Evolutionary conservation across 2,888 invertebrate genomes (phyloP).

Genomic region (Plebejus melissa): DNA sequence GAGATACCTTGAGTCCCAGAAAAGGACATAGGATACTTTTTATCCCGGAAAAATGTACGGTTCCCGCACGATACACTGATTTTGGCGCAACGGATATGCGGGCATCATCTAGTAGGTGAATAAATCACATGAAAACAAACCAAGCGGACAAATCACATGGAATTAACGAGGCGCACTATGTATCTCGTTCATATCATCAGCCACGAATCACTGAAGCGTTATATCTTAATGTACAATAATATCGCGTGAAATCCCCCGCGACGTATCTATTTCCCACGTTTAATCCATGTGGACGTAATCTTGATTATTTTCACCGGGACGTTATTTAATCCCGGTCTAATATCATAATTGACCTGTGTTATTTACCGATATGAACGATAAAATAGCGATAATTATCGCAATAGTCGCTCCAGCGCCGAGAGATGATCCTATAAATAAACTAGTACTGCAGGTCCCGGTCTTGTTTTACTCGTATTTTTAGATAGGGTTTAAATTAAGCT

Average conservation of each 20-base stretch:
- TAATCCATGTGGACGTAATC: conserved; percentile 31
- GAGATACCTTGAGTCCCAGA: too few species aligned
- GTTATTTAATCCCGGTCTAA: conserved; percentile 35
- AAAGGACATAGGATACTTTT: too few species aligned
- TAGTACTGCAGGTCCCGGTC: conserved; percentile 34
- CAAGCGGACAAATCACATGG: conserved; percentile 15
- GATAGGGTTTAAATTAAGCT: conserved; percentile 36
- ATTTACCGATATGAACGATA: conserved; percentile 39
- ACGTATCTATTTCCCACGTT: conserved; percentile 25
- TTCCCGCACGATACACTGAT: too few species aligned
- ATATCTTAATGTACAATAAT: conserved; percentile 26
- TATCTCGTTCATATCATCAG: conserved; percentile 22
- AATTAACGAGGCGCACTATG: conserved; percentile 21
- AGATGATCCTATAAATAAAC: conserved; percentile 40
- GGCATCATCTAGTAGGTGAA: too few species aligned
- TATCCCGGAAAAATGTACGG: too few species aligned
- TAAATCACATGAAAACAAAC: not conserved
- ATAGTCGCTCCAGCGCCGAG: conserved; percentile 35
- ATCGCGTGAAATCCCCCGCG: conserved; percentile 25
- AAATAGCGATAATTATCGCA: conserved; percentile 39
- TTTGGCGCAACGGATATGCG: too few species aligned
- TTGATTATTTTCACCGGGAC: conserved; percentile 32
- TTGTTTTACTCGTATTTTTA: conserved; percentile 37
- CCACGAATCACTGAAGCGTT: conserved; percentile 20
- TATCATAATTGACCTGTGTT: conserved; percentile 38